Evolutionary conservation across 2,888 invertebrate genomes (phyloP), one percentile per base, ranked within the genome.

Genomic region (Micropterix aruncella): DNA sequence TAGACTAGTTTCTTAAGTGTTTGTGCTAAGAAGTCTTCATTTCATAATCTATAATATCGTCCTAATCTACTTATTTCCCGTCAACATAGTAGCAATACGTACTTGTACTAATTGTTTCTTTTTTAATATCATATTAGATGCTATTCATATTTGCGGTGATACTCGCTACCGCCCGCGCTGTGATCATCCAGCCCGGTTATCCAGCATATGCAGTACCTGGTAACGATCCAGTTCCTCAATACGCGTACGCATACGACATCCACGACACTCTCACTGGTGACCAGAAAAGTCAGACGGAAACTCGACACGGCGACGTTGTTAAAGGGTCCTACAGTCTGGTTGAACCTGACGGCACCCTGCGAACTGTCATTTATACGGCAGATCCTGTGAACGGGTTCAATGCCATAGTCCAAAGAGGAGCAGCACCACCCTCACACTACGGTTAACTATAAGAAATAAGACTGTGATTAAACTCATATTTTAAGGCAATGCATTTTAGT

Each of bases 241-340:
- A 63, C 53, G 55, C 57, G 36, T 63, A 54, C 53, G 59, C 57
- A 12, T 63, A 63, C 50, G 58, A 60, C 40, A 56, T 63, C 18
- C 58, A 62, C 51, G 63, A 63, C 47, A 51, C 55, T 40, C 46
- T 60, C 18, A 63, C 62, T 18, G 62, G 63, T 17, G 63, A 63
- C 51, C 52, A 52, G 42, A 61, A 62, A 47, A 58, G 53, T 52
- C 61, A 61, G 48, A 53, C 54, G 3, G 62, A 62, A 52, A 50
- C 52, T 36, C 57, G 62, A 42, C 54, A 55, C 44, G 62, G 62
- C 27, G 60, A 60, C 48, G 54, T 58, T n/a, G 62, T 62, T 37
- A 57, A 58, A 49, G 62, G 62, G 7, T 57, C 57, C 43, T 62
- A 61, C 54, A 59, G 59, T 44, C 51, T 62, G 27, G 52, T 51